Base-by-base conservation (phyloP, 2,113 vertebrate genomes). In the Ardeotis arabs region DNA sequence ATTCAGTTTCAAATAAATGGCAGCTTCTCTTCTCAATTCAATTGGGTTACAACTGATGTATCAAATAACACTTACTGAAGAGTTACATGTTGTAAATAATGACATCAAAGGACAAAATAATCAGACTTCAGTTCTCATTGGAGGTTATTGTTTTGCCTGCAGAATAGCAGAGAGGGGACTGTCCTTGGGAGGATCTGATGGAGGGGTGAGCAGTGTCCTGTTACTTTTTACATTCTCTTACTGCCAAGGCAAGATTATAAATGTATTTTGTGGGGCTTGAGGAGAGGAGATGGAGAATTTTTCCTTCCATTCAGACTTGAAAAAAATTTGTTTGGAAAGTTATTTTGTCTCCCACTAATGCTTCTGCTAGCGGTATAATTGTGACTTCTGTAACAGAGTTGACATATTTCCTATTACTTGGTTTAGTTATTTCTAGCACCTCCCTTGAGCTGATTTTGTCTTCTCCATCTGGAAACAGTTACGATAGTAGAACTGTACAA, bases 121-220 rank as follows among this genome's bases (percentile, higher is more conserved):
- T 75, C 14, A 31, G 83, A 47, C 47, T 92, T 66, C 37, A 60
- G 25, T 94, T 90, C 95, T 97, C 95, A 97, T 76, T 37, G 69
- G 44, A 89, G 87, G 39, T 95, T 97, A 20, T 89, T 97, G 88
- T 96, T 96, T 96, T 93, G 73, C 94, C 93, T 87, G 33, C 98
- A 99, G 99, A 96, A 95, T 99, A 97, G 99, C 99, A 23, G 99
- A 99, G 98, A 98, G 98, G 81, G 99, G 99, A 39, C 96, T 99
- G 37, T 98, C 98, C 33, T 97, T 99, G 91, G 99, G 99, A 88
- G 99, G 99, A 93, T 99, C 99, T n/a, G 98, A 99, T 20, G 99
- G 99, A 98, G 99, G 99, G 95, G 99, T 99, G 96, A 99, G 99
- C 97, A 89, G 88, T 47, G 47, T 92, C 76, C 72, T 60, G 33